phyloP scores from a whole-genome alignment of 2,888 invertebrate species.

The Melangyna quadrimaculata region DNA sequence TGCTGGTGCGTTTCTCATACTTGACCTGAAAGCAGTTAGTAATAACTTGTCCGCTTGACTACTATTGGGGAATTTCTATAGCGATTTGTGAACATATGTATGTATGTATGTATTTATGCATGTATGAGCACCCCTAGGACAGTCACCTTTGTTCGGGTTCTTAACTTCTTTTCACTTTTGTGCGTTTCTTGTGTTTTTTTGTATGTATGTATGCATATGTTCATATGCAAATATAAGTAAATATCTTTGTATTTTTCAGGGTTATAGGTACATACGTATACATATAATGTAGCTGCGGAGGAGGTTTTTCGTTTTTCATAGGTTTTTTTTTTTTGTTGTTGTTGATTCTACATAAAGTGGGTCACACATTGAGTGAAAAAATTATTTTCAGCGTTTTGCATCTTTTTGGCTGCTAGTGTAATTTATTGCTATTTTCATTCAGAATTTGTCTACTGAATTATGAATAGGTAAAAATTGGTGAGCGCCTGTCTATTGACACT shows the following conservation, averaged over 20 bases:
- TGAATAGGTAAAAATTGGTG: slow-evolving; percentile 40
- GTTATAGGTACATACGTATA: not conserved
- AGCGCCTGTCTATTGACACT: slow-evolving; percentile 33
- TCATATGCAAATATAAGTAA: too few relatives aligned
- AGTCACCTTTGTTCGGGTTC: slow-evolving; percentile 54
- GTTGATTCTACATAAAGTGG: slow-evolving; percentile 45
- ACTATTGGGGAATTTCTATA: slow-evolving; percentile 20
- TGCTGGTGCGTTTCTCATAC: slow-evolving; percentile 13
- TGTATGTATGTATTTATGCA: too few relatives aligned
- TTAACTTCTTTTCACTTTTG: slow-evolving; percentile 32
- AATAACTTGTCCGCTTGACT: slow-evolving; percentile 14
- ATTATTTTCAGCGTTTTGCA: slow-evolving; percentile 45
- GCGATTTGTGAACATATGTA: slow-evolving; percentile 21
- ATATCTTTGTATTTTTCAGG: slow-evolving; percentile 46
- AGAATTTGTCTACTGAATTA: slow-evolving; percentile 51
- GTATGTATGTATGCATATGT: not conserved
- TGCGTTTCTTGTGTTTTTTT: slow-evolving; percentile 25
- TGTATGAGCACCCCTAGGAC: slow-evolving; percentile 25
- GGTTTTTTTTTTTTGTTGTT: slow-evolving; percentile 1
- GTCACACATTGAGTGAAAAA: slow-evolving; percentile 43
- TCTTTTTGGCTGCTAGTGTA: not conserved
- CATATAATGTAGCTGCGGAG: not conserved
- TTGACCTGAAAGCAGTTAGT: slow-evolving; percentile 44
- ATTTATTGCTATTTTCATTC: slow-evolving; percentile 58
- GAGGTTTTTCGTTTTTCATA: not conserved